Evolutionary conservation across 2,888 invertebrate species (phyloP).

Genomic region (Galerucella nymphaeae): DNA sequence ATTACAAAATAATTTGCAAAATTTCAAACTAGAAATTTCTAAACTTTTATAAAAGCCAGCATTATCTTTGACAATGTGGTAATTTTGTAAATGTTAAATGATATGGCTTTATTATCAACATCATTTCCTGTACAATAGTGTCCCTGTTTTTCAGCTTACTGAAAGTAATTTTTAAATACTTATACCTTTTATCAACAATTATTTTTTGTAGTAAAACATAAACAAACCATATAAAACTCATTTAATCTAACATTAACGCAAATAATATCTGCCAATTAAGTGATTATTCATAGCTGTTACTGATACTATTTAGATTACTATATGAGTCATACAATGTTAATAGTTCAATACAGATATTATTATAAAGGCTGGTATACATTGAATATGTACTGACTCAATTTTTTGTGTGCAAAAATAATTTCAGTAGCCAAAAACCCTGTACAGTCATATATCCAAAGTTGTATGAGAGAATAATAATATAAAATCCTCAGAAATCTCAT

Average conservation of each 20-base stretch:
- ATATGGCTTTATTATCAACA: slow-evolving; percentile 30
- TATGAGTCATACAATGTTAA: slow-evolving; percentile 26
- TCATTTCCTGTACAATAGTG: slow-evolving; percentile 34
- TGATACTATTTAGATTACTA: slow-evolving; percentile 16
- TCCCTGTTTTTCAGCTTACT: background rate
- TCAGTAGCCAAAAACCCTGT: background rate
- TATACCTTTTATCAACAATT: background rate
- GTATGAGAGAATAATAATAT: too few relatives aligned
- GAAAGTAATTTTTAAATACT: background rate
- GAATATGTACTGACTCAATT: background rate
- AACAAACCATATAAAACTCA: background rate
- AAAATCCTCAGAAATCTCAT: background rate
- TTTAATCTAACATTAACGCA: background rate
- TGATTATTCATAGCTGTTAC: slow-evolving; percentile 18
- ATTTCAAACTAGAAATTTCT: background rate
- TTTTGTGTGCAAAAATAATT: too few relatives aligned
- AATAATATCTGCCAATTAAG: slow-evolving; percentile 21
- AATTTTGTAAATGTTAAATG: slow-evolving; percentile 19
- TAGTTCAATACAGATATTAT: background rate
- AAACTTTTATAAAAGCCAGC: background rate
- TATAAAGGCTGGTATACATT: background rate
- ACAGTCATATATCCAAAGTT: too few relatives aligned
- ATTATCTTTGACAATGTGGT: slow-evolving; percentile 24
- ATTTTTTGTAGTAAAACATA: background rate
- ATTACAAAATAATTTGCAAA: background rate